A percentile compares a stretch with the other conserved stretches of the same genome.
phyloP scores from a whole-genome alignment of 2,113 vertebrate genomes.

The Bostrychus sinensis region DNA sequence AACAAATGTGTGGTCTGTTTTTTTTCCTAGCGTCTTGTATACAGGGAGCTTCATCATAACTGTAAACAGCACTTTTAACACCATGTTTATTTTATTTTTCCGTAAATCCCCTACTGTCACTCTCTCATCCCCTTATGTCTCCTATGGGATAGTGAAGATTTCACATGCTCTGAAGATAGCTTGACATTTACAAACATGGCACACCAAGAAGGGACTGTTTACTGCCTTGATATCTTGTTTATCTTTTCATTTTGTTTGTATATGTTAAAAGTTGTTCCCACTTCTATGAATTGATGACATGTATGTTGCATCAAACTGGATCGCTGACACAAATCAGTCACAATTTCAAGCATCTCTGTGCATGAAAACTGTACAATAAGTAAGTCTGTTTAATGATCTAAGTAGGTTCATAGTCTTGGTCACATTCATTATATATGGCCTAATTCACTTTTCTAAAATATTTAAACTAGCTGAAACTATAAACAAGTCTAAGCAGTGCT shows the following conservation, averaged over 20 bases:
- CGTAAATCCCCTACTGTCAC: background rate
- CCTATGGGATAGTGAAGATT: background rate
- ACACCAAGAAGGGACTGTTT: background rate
- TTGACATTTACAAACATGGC: slow-evolving; percentile 3
- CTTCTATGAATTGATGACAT: background rate
- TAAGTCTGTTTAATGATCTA: background rate
- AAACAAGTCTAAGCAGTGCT: background rate
- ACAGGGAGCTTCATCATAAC: background rate
- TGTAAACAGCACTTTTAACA: background rate
- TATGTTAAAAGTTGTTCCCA: background rate
- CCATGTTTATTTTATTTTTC: slow-evolving; percentile 13
- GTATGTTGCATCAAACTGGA: background rate
- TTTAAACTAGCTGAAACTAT: background rate
- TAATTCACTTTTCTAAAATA: background rate
- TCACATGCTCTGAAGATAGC: background rate
- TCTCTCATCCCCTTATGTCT: background rate
- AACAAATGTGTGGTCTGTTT: background rate
- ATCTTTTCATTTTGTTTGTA: background rate
- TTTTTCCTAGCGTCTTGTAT: background rate
- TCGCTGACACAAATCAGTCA: slow-evolving; percentile 1
- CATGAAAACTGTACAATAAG: background rate
- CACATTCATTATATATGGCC: background rate
- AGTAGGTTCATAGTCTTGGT: background rate
- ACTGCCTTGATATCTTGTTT: slow-evolving; percentile 1
- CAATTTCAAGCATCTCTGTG: background rate